Evolutionary conservation across 30 jellyfish, hydroid and myxozoan species (phyloP).

Genomic region (Aurelia sp.): DNA sequence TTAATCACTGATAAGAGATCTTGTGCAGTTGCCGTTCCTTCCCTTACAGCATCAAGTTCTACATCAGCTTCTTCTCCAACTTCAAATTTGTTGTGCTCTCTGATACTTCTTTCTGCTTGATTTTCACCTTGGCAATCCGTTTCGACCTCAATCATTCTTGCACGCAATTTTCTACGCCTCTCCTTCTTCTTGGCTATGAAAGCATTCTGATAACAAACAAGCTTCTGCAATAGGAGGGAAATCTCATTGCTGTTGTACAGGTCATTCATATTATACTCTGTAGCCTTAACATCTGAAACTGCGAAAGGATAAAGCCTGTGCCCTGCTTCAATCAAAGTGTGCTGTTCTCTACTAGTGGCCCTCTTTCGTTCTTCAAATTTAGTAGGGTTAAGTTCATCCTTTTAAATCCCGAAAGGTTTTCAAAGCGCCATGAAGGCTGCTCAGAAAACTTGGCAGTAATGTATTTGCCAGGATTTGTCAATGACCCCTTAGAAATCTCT

Average conservation of each 20-base stretch:
- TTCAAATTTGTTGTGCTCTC: conserved; percentile 17
- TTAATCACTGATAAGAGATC: no score
- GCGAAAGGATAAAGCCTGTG: conserved; percentile 34
- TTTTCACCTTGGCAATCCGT: neutral
- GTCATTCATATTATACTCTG: conserved; percentile 14
- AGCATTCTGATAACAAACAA: conserved; percentile 16
- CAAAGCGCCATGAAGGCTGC: conserved; percentile 57
- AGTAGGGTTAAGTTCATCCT: conserved; percentile 51
- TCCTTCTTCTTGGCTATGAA: neutral
- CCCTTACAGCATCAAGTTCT: no score
- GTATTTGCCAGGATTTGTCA: neutral
- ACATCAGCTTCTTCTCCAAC: no score
- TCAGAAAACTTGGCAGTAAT: conserved; percentile 23
- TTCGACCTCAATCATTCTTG: no score
- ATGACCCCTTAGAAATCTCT: conserved; percentile 28
- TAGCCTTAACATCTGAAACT: conserved; percentile 9
- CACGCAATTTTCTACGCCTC: conserved; percentile 12
- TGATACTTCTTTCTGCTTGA: neutral
- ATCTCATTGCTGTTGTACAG: conserved; percentile 9
- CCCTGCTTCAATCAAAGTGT: conserved; percentile 25
- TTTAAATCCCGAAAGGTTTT: conserved; percentile 15
- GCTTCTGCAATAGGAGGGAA: conserved; percentile 20
- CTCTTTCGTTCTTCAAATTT: conserved; percentile 16
- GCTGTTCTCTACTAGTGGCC: conserved; percentile 26
- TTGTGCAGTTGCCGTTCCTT: no score